Conservation (phyloP, 1,140 invertebrate genomes). For the Pseudachorutes palmiensis region DNA sequence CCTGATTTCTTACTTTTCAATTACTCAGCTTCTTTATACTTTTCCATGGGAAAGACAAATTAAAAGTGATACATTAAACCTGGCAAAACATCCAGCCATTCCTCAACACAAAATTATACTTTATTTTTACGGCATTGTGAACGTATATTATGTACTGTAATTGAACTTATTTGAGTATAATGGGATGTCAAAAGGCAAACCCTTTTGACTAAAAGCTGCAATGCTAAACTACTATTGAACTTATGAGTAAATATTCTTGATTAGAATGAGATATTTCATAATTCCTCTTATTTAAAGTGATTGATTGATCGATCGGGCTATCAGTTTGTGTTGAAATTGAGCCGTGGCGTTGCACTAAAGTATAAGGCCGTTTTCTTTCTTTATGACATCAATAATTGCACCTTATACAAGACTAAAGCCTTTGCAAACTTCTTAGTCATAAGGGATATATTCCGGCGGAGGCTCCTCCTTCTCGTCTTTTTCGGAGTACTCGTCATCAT, state of each 20-base stretch:
- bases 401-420: not conserved
- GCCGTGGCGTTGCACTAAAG: not conserved
- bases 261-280: too few species aligned
- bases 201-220: too few species aligned
- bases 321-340: not conserved
- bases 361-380: not conserved
- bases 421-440: not conserved
- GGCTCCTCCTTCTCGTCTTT: not conserved
- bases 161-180: too few species aligned
- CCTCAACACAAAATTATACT: not conserved
- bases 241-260: too few species aligned
- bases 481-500: not conserved
- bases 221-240: too few species aligned
- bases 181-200: too few species aligned
- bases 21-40: slow-evolving; percentile 46
- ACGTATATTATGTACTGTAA: not conserved
- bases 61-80: not conserved
- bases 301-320: too few species aligned
- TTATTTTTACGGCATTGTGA: not conserved
- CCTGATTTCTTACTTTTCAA: slow-evolving; percentile 72
- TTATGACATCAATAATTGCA: not conserved
- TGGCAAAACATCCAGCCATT: not conserved
- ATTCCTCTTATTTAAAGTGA: too few species aligned
- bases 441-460: not conserved
- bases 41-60: slow-evolving; percentile 11